Percentiles rank a stretch among this genome's conserved stretches.
phyloP scores from a whole-genome alignment of 2,113 vertebrate genomes.

The Cynocephalus volans region DNA sequence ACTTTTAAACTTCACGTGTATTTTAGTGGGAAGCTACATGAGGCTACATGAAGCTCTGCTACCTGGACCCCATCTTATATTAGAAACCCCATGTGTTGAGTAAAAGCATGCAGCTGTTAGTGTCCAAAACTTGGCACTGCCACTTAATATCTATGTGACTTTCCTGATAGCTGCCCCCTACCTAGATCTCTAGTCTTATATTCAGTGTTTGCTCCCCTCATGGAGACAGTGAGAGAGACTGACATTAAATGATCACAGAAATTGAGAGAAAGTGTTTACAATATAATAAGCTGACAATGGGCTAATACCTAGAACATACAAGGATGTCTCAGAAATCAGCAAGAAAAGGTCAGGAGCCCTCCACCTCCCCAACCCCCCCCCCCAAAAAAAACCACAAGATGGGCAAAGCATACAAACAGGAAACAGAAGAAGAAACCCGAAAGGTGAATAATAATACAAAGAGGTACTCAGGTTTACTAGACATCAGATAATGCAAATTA shows the following conservation, averaged over 20 bases:
- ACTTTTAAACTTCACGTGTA: not conserved
- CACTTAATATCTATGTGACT: not conserved
- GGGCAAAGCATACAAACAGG: not conserved
- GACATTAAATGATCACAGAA: not conserved
- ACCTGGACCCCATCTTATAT: not conserved
- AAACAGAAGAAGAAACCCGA: not conserved
- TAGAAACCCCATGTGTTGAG: not conserved
- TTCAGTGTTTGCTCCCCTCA: not conserved
- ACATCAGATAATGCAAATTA: not conserved
- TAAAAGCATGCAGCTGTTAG: not conserved
- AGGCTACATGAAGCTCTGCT: not conserved
- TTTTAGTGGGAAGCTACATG: not conserved
- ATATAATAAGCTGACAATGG: not conserved
- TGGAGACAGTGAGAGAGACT: not conserved
- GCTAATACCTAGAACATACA: not conserved
- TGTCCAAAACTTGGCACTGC: not conserved
- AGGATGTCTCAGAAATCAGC: not conserved
- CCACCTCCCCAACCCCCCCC: no score
- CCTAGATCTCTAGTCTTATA: not conserved
- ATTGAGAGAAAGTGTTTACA: not conserved
- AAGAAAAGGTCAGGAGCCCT: not conserved
- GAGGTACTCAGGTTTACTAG: not conserved
- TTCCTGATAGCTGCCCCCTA: not conserved
- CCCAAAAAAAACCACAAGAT: not conserved
- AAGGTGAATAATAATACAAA: not conserved